Percentiles rank a stretch among this genome's conserved stretches.
These are phyloP conservation scores for Iphiclides podalirius DNA, from an alignment of 2,888 invertebrate species.

Conservation along the genomic window DNA sequence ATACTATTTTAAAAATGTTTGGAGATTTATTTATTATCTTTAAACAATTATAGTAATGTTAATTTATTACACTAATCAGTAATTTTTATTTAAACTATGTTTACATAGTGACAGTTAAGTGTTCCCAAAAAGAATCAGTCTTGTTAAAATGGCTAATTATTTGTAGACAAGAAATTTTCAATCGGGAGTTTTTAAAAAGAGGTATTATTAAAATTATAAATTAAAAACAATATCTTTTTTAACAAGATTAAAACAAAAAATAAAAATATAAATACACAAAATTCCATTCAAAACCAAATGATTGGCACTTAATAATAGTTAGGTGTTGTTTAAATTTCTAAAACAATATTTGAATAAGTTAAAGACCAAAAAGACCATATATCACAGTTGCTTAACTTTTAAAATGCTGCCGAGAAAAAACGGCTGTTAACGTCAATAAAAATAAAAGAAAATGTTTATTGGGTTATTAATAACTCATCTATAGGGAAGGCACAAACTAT, in stretches of 20 bases:
- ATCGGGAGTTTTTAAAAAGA: conserved; percentile 57
- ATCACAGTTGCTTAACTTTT: conserved; percentile 62
- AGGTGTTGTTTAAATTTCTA: conserved; percentile 33
- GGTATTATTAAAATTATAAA: conserved; percentile 41
- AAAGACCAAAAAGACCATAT: conserved; percentile 40
- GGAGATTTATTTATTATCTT: conserved; percentile 20
- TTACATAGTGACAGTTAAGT: conserved; percentile 74
- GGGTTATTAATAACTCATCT: background rate
- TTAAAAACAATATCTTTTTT: conserved; percentile 53
- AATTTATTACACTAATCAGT: conserved; percentile 78
- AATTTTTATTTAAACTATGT: conserved; percentile 61
- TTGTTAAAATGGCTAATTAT: conserved; percentile 80
- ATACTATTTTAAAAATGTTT: conserved; percentile 5
- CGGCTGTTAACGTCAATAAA: conserved; percentile 22
- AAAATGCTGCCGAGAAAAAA: conserved; percentile 43
- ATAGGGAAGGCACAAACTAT: conserved; percentile 10
- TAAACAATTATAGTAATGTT: conserved; percentile 56
- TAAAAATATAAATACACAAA: conserved; percentile 52
- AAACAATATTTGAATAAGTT: conserved; percentile 35
- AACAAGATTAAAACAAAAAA: conserved; percentile 53
- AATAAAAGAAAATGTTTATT: background rate
- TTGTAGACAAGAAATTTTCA: conserved; percentile 53
- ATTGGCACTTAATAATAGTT: conserved; percentile 61
- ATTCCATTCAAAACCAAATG: conserved; percentile 51
- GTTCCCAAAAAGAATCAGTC: conserved; percentile 77